These are phyloP conservation scores for Nylanderia fulva DNA, from an alignment of 1,140 invertebrate species.

Conservation along the genomic window DNA sequence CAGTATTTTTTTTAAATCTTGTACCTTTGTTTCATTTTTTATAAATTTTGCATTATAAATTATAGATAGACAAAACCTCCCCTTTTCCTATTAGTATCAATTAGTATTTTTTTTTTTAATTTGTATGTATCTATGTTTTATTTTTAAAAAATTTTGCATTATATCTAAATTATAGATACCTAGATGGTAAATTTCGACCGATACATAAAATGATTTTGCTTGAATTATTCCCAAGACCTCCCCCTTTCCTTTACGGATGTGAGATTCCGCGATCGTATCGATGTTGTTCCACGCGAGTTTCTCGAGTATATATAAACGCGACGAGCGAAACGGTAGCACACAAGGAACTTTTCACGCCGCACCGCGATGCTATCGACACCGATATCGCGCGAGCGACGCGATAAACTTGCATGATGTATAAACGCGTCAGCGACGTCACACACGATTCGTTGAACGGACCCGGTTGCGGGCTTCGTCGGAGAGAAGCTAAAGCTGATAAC, in stretches of 20 bases:
- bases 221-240: not conserved
- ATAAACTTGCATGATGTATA: conserved; percentile 33
- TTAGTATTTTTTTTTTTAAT: no score
- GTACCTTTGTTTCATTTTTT: no score
- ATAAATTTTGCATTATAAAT: no score
- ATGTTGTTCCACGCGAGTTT: not conserved
- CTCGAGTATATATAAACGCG: not conserved
- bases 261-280: not conserved
- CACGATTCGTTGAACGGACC: not conserved
- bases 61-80: no score
- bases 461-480: not conserved
- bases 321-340: not conserved
- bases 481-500: conserved; percentile 28
- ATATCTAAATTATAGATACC: not conserved
- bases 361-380: not conserved
- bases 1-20: no score
- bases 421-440: not conserved
- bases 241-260: not conserved
- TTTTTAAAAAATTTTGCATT: no score
- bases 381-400: conserved; percentile 2
- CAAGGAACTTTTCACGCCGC: not conserved
- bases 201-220: not conserved
- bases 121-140: no score
- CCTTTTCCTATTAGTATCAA: no score
- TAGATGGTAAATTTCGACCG: not conserved